A percentile compares a stretch with the other conserved stretches of the same genome.
These are phyloP conservation scores for Opisthograptis luteolata DNA, from an alignment of 2,888 invertebrate genomes.

Conservation along the genomic window DNA sequence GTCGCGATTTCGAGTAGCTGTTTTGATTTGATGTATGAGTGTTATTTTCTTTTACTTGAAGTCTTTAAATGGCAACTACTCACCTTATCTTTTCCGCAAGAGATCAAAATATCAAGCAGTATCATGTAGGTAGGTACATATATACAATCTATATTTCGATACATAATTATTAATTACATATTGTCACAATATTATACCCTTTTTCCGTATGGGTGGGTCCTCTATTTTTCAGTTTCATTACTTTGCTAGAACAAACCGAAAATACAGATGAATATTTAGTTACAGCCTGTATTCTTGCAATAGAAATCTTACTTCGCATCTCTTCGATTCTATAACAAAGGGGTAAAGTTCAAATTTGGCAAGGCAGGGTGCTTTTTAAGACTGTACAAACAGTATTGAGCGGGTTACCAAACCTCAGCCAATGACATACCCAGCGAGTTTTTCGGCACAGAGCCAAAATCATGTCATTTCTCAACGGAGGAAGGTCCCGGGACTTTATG, in stretches of 20 bases:
- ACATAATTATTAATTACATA: too few species aligned
- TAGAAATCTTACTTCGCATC: neutral
- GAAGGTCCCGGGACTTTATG: conserved; percentile 31
- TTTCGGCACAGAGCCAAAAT: conserved; percentile 58
- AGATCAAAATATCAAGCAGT: too few species aligned
- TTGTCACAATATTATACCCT: too few species aligned
- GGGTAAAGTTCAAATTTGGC: conserved; percentile 13
- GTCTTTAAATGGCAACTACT: too few species aligned
- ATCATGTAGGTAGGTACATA: too few species aligned
- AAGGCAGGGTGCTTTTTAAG: conserved; percentile 16
- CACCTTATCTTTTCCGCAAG: too few species aligned
- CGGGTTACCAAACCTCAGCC: conserved; percentile 46
- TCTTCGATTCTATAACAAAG: conserved; percentile 12
- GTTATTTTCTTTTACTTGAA: too few species aligned
- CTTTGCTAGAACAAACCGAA: conserved; percentile 11
- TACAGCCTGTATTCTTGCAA: conserved; percentile 15
- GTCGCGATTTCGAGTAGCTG: too few species aligned
- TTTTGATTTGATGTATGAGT: too few species aligned
- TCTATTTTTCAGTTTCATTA: conserved; percentile 7
- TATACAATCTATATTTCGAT: too few species aligned
- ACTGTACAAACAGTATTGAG: conserved; percentile 42
- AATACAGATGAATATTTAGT: conserved; percentile 11
- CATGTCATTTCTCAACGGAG: conserved; percentile 44
- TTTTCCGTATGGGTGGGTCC: too few species aligned
- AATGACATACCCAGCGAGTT: conserved; percentile 46